Conservation (phyloP, 2,888 invertebrate genomes). For the Koerneria pararmatus region DNA sequence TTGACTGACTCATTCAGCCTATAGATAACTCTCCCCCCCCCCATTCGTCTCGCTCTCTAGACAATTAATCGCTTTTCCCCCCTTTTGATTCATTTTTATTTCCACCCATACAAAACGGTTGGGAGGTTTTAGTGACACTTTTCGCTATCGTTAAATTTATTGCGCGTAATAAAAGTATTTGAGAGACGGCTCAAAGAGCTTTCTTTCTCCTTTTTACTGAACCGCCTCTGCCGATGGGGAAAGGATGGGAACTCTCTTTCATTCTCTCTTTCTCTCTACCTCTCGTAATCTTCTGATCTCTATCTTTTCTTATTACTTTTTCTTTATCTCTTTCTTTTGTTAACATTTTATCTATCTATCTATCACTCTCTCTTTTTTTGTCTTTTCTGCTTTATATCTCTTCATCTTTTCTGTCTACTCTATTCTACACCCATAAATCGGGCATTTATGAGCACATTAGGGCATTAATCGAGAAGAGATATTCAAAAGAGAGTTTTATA, state of each 20-base stretch:
- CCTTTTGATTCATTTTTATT: slow-evolving; percentile 3
- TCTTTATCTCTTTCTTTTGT: neutral
- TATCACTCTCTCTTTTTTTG: slow-evolving; percentile 2
- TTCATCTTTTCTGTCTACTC: neutral
- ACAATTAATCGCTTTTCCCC: neutral
- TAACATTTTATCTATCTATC: neutral
- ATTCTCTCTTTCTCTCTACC: too few species aligned
- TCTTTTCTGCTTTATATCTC: neutral
- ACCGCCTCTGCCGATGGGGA: neutral
- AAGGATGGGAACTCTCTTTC: too few species aligned
- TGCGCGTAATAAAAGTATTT: slow-evolving; percentile 18
- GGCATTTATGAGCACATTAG: too few species aligned
- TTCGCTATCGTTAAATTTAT: slow-evolving; percentile 23
- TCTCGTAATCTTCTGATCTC: slow-evolving; percentile 6
- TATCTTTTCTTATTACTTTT: neutral
- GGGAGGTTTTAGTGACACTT: slow-evolving; percentile 23
- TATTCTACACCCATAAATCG: too few species aligned
- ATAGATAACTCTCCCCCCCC: slow-evolving; percentile 6
- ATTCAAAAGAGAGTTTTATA: too few species aligned
- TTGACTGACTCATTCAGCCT: neutral
- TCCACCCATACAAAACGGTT: slow-evolving; percentile 15
- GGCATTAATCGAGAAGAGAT: too few species aligned
- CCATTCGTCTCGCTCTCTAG: slow-evolving; percentile 17
- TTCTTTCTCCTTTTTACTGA: too few species aligned
- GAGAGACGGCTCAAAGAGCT: too few species aligned